Conservation (phyloP, 2,888 invertebrate genomes). For the Stenolophus ochropezus region DNA sequence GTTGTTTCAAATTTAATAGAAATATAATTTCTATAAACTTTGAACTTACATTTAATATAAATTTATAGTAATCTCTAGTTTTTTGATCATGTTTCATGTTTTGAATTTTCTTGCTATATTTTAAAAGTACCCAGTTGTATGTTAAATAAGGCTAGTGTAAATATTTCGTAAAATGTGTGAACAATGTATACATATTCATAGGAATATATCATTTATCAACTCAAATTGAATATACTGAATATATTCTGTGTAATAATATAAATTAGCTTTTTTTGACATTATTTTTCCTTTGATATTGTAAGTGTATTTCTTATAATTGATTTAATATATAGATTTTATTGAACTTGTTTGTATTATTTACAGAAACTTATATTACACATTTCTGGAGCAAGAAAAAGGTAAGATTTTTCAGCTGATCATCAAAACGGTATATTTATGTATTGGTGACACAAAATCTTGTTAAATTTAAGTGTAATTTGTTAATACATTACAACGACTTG, state of each 20-base stretch:
- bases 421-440: no score
- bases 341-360: neutral
- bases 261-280: conserved; percentile 4
- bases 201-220: conserved; percentile 12
- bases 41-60: neutral
- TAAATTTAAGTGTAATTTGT: no score
- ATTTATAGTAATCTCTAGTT: neutral
- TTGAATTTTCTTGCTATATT: neutral
- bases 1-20: neutral
- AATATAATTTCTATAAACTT: no score
- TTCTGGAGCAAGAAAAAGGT: no score
- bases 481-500: no score
- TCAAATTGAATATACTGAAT: conserved; percentile 2
- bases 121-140: neutral
- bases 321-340: neutral
- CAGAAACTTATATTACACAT: no score
- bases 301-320: neutral
- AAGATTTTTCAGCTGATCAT: no score
- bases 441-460: no score
- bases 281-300: neutral
- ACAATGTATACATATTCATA: conserved; percentile 33
- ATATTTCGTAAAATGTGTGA: conserved; percentile 39
- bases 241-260: conserved; percentile 20
- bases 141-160: conserved; percentile 42
- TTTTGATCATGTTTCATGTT: neutral